Evolutionary conservation across 2,113 vertebrate genomes (phyloP).

Genomic region (Mastomys natalensis): DNA sequence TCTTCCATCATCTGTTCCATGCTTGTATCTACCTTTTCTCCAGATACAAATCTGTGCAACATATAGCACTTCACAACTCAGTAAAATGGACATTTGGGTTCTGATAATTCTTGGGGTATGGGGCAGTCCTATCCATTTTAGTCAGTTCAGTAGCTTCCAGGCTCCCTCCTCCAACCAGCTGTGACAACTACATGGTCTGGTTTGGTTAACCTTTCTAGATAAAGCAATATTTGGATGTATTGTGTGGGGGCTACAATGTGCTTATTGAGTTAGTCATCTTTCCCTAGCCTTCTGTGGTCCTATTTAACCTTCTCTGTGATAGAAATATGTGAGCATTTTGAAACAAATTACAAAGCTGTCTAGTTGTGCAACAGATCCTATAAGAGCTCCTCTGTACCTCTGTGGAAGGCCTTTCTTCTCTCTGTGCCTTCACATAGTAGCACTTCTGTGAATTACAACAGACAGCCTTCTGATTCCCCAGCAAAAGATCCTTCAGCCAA

Average conservation of each 20-base stretch:
- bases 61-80: background rate
- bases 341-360: slow-evolving; percentile 55
- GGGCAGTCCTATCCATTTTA: background rate
- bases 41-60: background rate
- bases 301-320: slow-evolving; percentile 41
- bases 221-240: slow-evolving; percentile 22
- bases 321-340: slow-evolving; percentile 52
- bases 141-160: background rate
- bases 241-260: background rate
- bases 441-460: slow-evolving; percentile 67
- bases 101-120: background rate
- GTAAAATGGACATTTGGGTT: background rate
- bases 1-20: background rate
- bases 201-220: slow-evolving; percentile 37
- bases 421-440: slow-evolving; percentile 20
- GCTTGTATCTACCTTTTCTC: background rate
- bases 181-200: background rate
- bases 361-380: background rate
- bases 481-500: slow-evolving; percentile 57
- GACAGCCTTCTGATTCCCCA: slow-evolving; percentile 56
- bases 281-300: slow-evolving; percentile 7
- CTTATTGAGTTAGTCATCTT: slow-evolving; percentile 55
- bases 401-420: slow-evolving; percentile 39
- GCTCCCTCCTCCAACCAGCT: background rate
- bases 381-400: slow-evolving; percentile 62